Percentiles rank a stretch among this genome's conserved stretches.
Conservation (phyloP, 2,797 vertebrate species). For the Ciconia nigra region DNA sequence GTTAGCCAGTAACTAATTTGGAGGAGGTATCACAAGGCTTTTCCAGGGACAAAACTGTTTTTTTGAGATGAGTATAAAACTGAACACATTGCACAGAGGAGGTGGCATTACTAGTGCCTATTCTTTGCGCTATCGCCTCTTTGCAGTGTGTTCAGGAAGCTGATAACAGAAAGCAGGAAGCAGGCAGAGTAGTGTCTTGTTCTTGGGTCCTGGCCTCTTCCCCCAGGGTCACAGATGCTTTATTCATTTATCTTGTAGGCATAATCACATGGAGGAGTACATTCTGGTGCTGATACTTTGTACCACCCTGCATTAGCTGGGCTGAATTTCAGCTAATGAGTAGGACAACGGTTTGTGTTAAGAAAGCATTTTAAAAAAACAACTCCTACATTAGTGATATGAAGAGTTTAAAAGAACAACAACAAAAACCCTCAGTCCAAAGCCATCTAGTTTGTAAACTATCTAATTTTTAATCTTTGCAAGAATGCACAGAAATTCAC, state of each 20-base stretch:
- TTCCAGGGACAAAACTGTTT: neutral
- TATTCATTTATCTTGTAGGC: conserved; percentile 3
- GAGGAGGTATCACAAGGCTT: neutral
- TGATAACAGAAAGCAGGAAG: conserved; percentile 47
- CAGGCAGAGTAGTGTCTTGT: neutral
- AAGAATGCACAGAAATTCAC: neutral
- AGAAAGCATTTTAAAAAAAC: neutral
- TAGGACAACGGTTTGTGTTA: neutral
- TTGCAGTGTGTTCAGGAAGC: conserved; percentile 30
- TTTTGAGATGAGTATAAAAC: neutral
- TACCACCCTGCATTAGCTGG: neutral
- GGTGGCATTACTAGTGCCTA: neutral
- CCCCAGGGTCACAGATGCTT: neutral
- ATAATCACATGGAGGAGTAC: neutral
- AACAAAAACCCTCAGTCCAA: neutral
- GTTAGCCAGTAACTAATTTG: neutral
- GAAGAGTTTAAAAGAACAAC: neutral
- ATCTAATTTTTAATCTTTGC: neutral
- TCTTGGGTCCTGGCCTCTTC: neutral
- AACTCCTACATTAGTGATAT: neutral
- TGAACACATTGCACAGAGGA: neutral
- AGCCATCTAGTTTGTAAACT: neutral
- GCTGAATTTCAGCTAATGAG: neutral
- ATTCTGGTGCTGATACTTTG: neutral
- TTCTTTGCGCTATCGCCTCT: neutral